Percentiles rank a stretch among this genome's conserved stretches.
Conservation (phyloP, 2,797 vertebrate genomes). For the Nasua narica region DNA sequence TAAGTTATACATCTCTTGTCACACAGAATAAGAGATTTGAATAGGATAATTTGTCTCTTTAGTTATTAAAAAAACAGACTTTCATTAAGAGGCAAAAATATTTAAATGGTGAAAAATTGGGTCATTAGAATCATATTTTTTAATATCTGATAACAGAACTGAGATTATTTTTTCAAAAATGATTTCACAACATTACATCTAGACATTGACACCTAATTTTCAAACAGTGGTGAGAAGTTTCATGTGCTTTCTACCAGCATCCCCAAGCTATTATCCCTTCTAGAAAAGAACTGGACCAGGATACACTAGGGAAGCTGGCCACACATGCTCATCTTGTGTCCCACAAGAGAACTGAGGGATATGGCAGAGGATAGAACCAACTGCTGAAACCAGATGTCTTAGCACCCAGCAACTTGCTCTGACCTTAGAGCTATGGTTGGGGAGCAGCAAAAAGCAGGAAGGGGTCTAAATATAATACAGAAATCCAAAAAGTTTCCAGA, state of each 20-base stretch:
- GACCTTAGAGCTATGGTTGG: background rate
- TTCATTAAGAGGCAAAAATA: background rate
- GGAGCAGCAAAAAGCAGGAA: background rate
- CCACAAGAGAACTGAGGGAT: background rate
- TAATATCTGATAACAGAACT: background rate
- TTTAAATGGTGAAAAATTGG: background rate
- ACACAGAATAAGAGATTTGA: background rate
- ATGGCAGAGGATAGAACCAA: background rate
- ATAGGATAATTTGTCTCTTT: background rate
- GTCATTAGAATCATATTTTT: background rate
- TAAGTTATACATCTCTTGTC: background rate
- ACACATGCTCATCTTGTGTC: background rate
- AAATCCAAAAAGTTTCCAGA: background rate
- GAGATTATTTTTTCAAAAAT: background rate
- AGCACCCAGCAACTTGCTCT: background rate
- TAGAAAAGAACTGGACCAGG: background rate
- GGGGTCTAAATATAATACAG: background rate
- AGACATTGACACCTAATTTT: constrained; percentile 42
- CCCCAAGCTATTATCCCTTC: constrained; percentile 31
- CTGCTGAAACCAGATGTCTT: background rate
- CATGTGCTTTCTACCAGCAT: background rate
- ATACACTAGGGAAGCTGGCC: background rate
- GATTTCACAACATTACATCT: constrained; percentile 17
- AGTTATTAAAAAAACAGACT: background rate
- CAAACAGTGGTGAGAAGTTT: constrained; percentile 1